These are phyloP conservation scores for honey bee (Apis mellifera) DNA, from an alignment of 1,140 invertebrate genomes.

Conservation along the genomic window DNA sequence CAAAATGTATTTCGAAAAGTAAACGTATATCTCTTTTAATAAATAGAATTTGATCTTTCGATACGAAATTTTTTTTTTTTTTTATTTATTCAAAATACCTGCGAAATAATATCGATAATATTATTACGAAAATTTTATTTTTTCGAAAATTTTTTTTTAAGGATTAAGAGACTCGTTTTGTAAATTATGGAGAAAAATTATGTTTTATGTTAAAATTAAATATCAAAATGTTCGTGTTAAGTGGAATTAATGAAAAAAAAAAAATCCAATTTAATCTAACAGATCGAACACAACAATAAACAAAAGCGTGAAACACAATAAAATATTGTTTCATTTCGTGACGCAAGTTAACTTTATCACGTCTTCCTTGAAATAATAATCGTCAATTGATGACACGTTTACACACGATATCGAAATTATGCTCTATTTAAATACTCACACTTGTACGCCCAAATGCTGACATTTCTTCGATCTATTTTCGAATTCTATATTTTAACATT, in stretches of 20 bases:
- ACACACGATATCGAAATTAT: constrained; percentile 14
- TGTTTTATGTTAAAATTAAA: too few relatives aligned
- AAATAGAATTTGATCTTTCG: background rate
- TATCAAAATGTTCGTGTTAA: background rate
- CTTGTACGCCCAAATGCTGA: background rate
- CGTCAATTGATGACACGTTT: constrained; percentile 12
- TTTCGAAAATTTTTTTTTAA: too few relatives aligned
- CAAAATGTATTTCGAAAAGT: background rate
- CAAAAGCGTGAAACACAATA: too few relatives aligned
- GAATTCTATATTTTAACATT: background rate
- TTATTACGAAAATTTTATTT: accelerated
- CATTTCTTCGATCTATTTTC: background rate
- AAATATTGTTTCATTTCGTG: background rate
- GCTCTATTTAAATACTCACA: background rate
- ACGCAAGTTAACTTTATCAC: constrained; percentile 26
- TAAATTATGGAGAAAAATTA: too few relatives aligned
- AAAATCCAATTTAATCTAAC: too few relatives aligned
- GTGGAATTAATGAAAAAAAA: background rate
- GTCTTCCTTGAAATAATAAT: constrained; percentile 34
- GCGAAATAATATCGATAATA: background rate
- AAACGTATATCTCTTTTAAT: background rate
- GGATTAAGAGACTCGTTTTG: too few relatives aligned
- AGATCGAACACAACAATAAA: too few relatives aligned
- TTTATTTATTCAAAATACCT: background rate
- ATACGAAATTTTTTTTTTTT: background rate